Base-by-base conservation (phyloP, 2,888 invertebrate species). In the Drosophila multiciliata region DNA sequence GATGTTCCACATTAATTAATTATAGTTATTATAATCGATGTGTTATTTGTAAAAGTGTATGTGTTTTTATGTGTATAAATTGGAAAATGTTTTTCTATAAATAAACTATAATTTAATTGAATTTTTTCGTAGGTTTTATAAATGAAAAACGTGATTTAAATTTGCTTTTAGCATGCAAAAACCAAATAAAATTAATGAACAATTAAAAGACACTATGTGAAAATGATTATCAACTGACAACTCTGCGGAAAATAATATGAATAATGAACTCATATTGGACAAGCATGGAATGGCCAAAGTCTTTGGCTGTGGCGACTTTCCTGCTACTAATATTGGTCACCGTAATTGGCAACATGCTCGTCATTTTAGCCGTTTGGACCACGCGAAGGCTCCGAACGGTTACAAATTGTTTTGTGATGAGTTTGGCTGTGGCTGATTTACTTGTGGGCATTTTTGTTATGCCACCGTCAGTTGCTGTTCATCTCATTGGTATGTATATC, bases 321-420 rank as follows among this genome's bases (percentile, higher is more conserved):
- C 95, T 95, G 90, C 91, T 96, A 66, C 93, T 96, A 40, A 96
- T 96, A 84, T 94, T 96, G 29, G 95, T 96, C 67, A 96, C 96
- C 4, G 95, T 96, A 63, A 94, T 97, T 66, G 98, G 98, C 69
- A 98, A 98, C 93, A 96, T 97, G 20, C 94, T 98, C 84, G 98
- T 98, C 63, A 98, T 98, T 80, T 94, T 97, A 11, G 97, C 98
- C 15, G 98, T 98, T 50, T 94, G 97, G 86, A 97, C 97, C 4
- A 97, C 97, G 0, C 95, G 97, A 85, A 95, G 98, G 77, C 94
- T 99, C 80, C 95, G 99, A 64, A 98, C 98, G 0, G 98, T 98
- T 35, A 99, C 98, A 57, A 99, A 99, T 92, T 97, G 98, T 91
- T 98, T 99, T 93, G 98, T 99, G 74, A 97, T 98, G 90, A 98